phyloP scores from a whole-genome alignment of 2,888 invertebrate genomes.

The Lamproptera curius region DNA sequence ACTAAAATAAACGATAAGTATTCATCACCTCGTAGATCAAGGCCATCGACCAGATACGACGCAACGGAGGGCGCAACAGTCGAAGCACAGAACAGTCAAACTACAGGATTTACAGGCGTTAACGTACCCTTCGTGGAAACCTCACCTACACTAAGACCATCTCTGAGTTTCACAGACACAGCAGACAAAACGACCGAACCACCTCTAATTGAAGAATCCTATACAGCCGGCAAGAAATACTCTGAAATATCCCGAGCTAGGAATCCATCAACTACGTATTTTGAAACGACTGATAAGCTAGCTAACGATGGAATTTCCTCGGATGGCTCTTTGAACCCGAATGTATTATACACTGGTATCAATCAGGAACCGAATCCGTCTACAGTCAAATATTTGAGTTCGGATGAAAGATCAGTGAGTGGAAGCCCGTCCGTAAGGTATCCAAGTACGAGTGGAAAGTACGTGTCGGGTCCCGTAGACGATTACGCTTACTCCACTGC shows the following conservation, averaged over 20 bases:
- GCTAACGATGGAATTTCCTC: conserved; percentile 6
- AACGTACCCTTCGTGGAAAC: conserved; percentile 2
- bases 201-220: background rate
- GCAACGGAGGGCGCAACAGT: conserved; percentile 1
- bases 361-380: conserved; percentile 29
- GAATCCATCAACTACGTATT: conserved; percentile 9
- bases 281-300: conserved; percentile 6
- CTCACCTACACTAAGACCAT: conserved; percentile 3
- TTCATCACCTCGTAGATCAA: conserved; percentile 5
- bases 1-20: conserved; percentile 11
- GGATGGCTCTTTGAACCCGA: conserved; percentile 7
- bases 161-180: background rate
- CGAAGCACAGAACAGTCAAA: conserved; percentile 3
- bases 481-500: conserved; percentile 50
- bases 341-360: conserved; percentile 11
- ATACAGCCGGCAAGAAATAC: conserved; percentile 13
- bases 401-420: conserved; percentile 36
- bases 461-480: conserved; percentile 46
- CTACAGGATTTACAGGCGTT: conserved; percentile 7
- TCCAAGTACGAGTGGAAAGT: conserved; percentile 31
- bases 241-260: conserved; percentile 16
- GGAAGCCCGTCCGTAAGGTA: conserved; percentile 27
- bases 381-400: conserved; percentile 36
- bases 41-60: conserved; percentile 10
- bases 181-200: conserved; percentile 9